Percentiles rank a stretch among this genome's conserved stretches.
phyloP scores from a whole-genome alignment of 2,888 invertebrate genomes.

The Dinocampus coccinellae region DNA sequence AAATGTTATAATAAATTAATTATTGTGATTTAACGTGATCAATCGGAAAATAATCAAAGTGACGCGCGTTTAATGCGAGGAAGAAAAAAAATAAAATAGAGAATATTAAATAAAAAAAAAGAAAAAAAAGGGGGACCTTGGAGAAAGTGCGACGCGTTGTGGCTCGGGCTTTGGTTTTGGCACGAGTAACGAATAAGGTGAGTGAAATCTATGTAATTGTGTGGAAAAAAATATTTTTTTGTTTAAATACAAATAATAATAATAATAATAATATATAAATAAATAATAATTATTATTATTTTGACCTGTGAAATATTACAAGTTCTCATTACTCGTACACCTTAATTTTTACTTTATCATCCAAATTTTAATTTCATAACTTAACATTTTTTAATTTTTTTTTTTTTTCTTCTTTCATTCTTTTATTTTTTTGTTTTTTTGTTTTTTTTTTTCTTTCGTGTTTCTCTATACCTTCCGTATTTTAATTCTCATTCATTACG shows the following conservation, averaged over 20 bases:
- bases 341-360: too few species aligned
- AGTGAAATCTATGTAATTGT: slow-evolving; percentile 55
- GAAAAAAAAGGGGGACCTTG: slow-evolving; percentile 25
- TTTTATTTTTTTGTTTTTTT: background rate
- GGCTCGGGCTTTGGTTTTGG: slow-evolving; percentile 44
- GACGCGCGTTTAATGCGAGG: background rate
- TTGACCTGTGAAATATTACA: too few species aligned
- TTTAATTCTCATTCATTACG: background rate
- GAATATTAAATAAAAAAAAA: slow-evolving; percentile 13
- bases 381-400: too few species aligned
- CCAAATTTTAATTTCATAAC: too few species aligned
- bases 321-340: too few species aligned
- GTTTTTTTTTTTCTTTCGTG: background rate
- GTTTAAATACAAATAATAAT: background rate
- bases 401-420: background rate
- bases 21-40: background rate
- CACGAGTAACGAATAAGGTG: slow-evolving; percentile 56
- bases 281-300: too few species aligned
- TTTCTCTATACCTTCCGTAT: background rate
- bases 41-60: background rate
- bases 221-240: slow-evolving; percentile 1
- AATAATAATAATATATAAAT: too few species aligned
- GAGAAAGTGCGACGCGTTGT: slow-evolving; percentile 31
- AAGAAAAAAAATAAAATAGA: background rate
- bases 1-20: background rate